Evolutionary conservation across 2,113 vertebrate species (phyloP).

Genomic region (Pontoporia blainvillei): DNA sequence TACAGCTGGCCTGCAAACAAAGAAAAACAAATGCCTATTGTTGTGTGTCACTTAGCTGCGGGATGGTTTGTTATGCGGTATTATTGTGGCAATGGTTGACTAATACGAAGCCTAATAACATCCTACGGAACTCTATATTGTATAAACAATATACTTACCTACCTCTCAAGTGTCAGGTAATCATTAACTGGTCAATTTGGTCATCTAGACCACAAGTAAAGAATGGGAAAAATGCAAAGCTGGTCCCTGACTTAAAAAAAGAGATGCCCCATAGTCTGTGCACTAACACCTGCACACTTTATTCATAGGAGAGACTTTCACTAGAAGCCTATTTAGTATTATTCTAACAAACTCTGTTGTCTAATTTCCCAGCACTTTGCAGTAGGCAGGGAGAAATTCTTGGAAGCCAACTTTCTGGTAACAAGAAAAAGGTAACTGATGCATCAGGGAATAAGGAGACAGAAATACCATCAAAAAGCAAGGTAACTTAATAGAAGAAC

Average conservation of each 20-base stretch:
- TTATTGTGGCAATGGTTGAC: background rate
- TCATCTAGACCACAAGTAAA: background rate
- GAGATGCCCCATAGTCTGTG: background rate
- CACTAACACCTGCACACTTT: background rate
- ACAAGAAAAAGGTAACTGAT: constrained; percentile 3
- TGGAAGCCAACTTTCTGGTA: background rate
- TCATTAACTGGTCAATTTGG: background rate
- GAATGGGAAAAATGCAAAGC: background rate
- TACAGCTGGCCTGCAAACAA: background rate
- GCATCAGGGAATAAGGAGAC: background rate
- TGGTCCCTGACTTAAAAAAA: background rate
- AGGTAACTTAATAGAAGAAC: background rate
- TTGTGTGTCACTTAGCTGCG: background rate
- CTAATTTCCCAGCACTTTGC: background rate
- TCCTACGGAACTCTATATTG: background rate
- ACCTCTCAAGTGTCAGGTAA: background rate
- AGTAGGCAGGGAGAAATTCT: background rate
- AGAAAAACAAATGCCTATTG: background rate
- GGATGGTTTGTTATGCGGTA: background rate
- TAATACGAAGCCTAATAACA: background rate
- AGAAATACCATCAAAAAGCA: background rate
- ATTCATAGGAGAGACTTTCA: background rate
- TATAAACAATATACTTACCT: background rate
- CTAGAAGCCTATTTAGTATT: background rate
- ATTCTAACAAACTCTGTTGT: background rate